A percentile compares a stretch with the other conserved stretches of the same genome.
These are phyloP conservation scores for Agriopis leucophaearia DNA, from an alignment of 2,888 invertebrate species.

Conservation along the genomic window DNA sequence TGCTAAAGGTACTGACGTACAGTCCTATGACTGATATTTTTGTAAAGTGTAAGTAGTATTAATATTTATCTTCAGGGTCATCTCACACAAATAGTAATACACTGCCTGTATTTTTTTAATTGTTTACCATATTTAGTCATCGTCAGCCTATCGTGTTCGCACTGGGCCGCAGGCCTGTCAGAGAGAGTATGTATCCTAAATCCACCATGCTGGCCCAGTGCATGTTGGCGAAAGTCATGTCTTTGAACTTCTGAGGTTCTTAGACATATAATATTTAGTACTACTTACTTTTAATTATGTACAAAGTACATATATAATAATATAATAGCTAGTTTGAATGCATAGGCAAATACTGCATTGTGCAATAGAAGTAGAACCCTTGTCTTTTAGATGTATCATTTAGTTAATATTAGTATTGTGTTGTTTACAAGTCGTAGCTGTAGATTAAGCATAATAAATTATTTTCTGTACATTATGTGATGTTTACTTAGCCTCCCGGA, in stretches of 20 bases:
- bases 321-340: neutral
- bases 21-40: too few relatives aligned
- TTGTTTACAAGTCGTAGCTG: constrained; percentile 27
- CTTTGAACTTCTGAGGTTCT: too few relatives aligned
- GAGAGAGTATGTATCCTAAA: too few relatives aligned
- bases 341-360: neutral
- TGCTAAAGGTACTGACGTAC: too few relatives aligned
- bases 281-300: neutral
- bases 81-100: neutral
- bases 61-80: neutral
- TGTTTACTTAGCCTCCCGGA: neutral
- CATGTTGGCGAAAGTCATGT: too few relatives aligned
- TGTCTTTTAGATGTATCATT: constrained; percentile 8
- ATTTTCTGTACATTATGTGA: constrained; percentile 31
- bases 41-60: neutral
- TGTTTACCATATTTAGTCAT: neutral
- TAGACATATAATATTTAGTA: neutral
- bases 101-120: neutral
- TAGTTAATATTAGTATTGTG: constrained; percentile 24
- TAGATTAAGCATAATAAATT: constrained; percentile 47
- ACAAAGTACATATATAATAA: neutral
- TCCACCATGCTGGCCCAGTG: too few relatives aligned
- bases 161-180: too few relatives aligned
- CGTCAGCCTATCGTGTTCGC: too few relatives aligned
- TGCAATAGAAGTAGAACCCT: constrained; percentile 14